Conservation (phyloP, 1,140 invertebrate genomes). For the Dendroctonus ponderosae region DNA sequence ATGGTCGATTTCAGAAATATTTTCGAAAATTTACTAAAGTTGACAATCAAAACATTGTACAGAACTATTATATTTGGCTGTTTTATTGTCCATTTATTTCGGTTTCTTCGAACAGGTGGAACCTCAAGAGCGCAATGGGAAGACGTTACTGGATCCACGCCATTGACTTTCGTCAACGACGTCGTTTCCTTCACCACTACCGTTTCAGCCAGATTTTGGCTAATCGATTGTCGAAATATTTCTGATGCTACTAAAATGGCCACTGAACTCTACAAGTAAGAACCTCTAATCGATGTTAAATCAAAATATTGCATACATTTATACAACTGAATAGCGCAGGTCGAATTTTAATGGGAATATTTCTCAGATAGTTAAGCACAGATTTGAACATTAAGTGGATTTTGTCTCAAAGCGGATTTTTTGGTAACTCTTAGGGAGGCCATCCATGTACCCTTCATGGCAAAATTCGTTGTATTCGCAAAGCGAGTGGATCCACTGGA, state of each 20-base stretch:
- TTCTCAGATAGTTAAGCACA: background rate
- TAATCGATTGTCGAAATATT: constrained; percentile 99
- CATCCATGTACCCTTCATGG: constrained; percentile 98
- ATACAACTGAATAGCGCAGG: background rate
- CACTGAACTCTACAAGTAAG: constrained; percentile 89
- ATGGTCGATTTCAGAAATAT: too few relatives aligned
- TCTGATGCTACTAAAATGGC: constrained; percentile 98
- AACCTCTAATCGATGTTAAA: background rate
- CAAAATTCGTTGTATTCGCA: constrained; percentile 92
- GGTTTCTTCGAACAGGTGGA: constrained; percentile 66
- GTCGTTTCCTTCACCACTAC: constrained; percentile 99
- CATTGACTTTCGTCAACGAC: constrained; percentile 96
- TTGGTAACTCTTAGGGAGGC: constrained; percentile 75
- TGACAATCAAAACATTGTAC: too few relatives aligned
- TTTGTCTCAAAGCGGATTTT: background rate
- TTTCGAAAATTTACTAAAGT: too few relatives aligned
- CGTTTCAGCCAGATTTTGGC: constrained; percentile 97
- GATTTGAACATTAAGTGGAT: background rate
- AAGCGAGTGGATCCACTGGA: constrained; percentile 93
- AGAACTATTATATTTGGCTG: too few relatives aligned
- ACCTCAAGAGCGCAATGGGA: constrained; percentile 98
- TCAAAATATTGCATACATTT: background rate
- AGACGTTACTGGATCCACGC: constrained; percentile 98
- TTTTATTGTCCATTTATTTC: too few relatives aligned
- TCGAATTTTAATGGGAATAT: background rate